phyloP scores from a whole-genome alignment of 2,888 invertebrate genomes.

The Ennomos quercinarius region DNA sequence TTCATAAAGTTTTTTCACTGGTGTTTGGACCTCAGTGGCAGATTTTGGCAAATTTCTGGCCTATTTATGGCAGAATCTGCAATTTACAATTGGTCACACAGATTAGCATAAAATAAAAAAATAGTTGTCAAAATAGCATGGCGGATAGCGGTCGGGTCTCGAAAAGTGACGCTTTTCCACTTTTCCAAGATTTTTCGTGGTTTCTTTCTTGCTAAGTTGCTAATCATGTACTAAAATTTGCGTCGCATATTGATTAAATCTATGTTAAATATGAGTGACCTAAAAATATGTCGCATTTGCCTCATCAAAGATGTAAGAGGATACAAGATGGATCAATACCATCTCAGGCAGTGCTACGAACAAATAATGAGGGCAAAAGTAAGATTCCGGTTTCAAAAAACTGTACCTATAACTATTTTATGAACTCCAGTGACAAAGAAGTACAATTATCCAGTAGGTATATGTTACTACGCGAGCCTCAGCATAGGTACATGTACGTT shows the following conservation, averaged over 20 bases:
- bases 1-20: no score
- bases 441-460: no score
- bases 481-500: no score
- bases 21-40: no score
- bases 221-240: conserved; percentile 15
- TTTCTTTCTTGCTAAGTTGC: not conserved
- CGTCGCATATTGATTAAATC: not conserved
- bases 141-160: no score
- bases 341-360: conserved; percentile 59
- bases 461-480: no score
- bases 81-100: no score
- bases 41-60: no score
- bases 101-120: no score
- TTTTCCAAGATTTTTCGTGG: conserved; percentile 8
- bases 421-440: not conserved
- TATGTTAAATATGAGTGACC: conserved; percentile 47
- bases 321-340: conserved; percentile 53
- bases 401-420: not conserved
- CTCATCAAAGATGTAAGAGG: conserved; percentile 56
- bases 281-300: conserved; percentile 62
- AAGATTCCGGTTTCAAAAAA: conserved; percentile 40
- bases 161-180: conserved; percentile 8
- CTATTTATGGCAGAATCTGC: no score
- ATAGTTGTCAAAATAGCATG: no score
- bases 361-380: conserved; percentile 61